Conservation (phyloP, 2,888 invertebrate species). For the Merodon equestris region DNA sequence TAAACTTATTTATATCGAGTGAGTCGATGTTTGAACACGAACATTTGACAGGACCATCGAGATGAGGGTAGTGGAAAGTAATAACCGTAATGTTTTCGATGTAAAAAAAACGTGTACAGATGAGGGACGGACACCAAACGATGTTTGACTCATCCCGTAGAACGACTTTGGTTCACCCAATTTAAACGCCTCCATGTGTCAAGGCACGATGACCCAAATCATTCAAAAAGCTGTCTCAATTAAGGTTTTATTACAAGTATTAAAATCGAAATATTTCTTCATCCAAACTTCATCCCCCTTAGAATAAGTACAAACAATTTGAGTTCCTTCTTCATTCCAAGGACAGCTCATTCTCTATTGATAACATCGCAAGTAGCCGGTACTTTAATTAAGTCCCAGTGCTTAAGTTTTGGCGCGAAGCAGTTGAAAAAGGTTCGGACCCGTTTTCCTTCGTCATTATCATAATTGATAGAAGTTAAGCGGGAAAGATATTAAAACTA, state of each 20-base stretch:
- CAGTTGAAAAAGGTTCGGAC: slow-evolving; percentile 2
- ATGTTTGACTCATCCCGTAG: too few species aligned
- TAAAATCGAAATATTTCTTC: background rate
- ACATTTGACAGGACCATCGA: too few species aligned
- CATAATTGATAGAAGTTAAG: slow-evolving; percentile 33
- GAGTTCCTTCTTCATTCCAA: slow-evolving; percentile 32
- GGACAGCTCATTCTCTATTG: slow-evolving; percentile 23
- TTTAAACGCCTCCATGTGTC: too few species aligned
- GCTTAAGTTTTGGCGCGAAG: slow-evolving; percentile 28
- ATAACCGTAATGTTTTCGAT: too few species aligned
- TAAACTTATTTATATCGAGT: slow-evolving; percentile 37
- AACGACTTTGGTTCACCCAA: too few species aligned
- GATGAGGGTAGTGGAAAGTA: too few species aligned
- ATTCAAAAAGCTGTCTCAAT: background rate
- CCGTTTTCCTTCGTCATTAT: slow-evolving; percentile 29
- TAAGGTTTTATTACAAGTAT: slow-evolving; percentile 2
- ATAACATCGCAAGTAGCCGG: slow-evolving; percentile 40
- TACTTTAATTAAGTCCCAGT: slow-evolving; percentile 46
- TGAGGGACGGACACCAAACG: too few species aligned
- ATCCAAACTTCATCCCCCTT: background rate
- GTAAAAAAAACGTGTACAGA: too few species aligned
- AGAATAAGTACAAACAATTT: slow-evolving; percentile 9
- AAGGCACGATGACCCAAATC: background rate
- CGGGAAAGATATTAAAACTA: slow-evolving; percentile 21
- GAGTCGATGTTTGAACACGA: too few species aligned